Conservation (phyloP, 2,888 invertebrate genomes). For the Ctenicera cuprea region DNA sequence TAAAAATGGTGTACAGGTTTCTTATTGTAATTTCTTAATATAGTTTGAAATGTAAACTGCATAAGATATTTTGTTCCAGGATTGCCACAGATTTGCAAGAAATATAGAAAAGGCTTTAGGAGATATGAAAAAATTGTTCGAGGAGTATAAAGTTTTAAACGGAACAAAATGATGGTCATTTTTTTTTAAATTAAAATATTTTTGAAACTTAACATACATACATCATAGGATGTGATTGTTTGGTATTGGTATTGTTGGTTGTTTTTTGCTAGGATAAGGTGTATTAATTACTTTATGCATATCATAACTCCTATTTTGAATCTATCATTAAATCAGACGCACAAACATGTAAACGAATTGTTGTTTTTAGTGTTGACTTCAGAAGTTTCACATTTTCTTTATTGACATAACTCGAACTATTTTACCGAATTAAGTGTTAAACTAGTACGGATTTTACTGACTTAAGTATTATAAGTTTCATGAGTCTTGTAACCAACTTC, state of each 20-base stretch:
- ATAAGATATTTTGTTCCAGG: conserved; percentile 73
- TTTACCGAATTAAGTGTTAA: conserved; percentile 1
- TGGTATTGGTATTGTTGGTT: conserved; percentile 58
- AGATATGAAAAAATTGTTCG: conserved; percentile 79
- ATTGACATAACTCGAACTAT: not conserved
- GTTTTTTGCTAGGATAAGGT: conserved; percentile 44
- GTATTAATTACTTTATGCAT: conserved; percentile 43
- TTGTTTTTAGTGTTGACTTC: conserved; percentile 35
- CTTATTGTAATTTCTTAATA: too few relatives aligned
- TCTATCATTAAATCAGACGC: conserved; percentile 41
- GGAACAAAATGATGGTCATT: conserved; percentile 59
- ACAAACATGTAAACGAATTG: conserved; percentile 35
- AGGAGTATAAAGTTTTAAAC: conserved; percentile 74
- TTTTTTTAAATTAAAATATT: conserved; percentile 23
- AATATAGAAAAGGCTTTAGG: conserved; percentile 79
- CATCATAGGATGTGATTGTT: conserved; percentile 46
- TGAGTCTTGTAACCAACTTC: conserved; percentile 5
- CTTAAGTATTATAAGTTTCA: conserved; percentile 50
- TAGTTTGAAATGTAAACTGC: not conserved
- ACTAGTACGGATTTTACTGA: conserved; percentile 31
- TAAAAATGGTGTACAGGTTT: too few relatives aligned
- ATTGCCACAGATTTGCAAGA: conserved; percentile 86
- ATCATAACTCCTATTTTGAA: conserved; percentile 38
- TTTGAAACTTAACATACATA: conserved; percentile 44
- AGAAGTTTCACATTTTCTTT: not conserved